Evolutionary conservation across 2,113 vertebrate species (phyloP).

Genomic region (Prolemur simus): DNA sequence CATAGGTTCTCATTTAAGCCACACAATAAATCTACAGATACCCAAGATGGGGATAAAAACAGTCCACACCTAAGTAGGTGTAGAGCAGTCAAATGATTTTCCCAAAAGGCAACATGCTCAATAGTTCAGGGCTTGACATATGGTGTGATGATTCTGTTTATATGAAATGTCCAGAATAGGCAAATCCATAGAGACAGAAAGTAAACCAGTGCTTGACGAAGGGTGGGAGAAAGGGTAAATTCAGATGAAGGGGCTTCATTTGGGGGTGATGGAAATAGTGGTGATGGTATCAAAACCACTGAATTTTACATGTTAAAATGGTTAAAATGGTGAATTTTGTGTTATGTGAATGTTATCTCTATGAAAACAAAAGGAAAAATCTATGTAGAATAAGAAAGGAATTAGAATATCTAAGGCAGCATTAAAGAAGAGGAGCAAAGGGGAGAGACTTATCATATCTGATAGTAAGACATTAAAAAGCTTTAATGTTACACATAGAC

Average conservation of each 20-base stretch:
- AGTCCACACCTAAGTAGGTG: not conserved
- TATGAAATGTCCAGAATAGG: not conserved
- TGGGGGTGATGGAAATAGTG: not conserved
- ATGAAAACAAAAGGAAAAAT: not conserved
- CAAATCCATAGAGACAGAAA: not conserved
- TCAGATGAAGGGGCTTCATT: not conserved
- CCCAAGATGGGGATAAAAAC: not conserved
- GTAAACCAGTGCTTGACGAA: not conserved
- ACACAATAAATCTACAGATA: not conserved
- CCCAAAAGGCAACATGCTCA: not conserved
- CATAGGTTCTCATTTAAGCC: not conserved
- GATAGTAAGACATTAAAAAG: not conserved
- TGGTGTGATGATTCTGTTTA: not conserved
- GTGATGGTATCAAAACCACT: not conserved
- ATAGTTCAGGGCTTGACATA: not conserved
- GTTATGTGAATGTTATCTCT: not conserved
- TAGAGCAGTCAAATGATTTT: not conserved
- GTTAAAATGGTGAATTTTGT: not conserved
- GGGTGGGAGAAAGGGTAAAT: rapidly evolving
- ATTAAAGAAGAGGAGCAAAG: not conserved
- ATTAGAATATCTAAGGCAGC: not conserved
- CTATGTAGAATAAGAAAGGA: not conserved
- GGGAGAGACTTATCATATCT: not conserved
- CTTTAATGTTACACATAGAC: not conserved
- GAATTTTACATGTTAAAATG: not conserved